These are phyloP conservation scores for Exocentrus adspersus DNA, from an alignment of 2,888 invertebrate genomes.

Conservation along the genomic window DNA sequence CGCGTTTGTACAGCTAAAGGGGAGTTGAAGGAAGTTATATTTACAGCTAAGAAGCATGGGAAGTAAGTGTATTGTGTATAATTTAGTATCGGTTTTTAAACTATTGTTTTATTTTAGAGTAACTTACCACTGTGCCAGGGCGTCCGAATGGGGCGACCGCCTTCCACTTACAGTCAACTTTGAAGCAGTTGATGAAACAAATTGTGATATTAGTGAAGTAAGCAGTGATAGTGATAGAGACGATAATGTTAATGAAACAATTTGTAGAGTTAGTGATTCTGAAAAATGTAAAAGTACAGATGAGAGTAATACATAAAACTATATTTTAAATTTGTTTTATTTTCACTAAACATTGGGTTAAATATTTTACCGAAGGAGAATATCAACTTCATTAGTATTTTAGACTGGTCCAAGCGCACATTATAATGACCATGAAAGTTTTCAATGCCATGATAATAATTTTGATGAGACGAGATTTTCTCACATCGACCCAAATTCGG, in stretches of 20 bases:
- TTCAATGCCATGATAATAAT: constrained; percentile 37
- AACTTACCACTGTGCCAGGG: constrained; percentile 78
- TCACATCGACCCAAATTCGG: constrained; percentile 38
- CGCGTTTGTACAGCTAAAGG: constrained; percentile 81
- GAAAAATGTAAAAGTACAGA: neutral
- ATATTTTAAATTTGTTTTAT: neutral
- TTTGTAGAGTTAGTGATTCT: neutral
- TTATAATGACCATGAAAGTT: constrained; percentile 35
- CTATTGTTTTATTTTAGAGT: constrained; percentile 64
- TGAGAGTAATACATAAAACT: neutral
- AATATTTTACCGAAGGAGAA: too few relatives aligned
- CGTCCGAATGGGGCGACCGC: constrained; percentile 82
- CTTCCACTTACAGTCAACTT: constrained; percentile 71
- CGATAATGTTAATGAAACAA: neutral
- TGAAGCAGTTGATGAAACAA: neutral
- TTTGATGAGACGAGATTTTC: constrained; percentile 42
- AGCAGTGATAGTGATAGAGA: neutral
- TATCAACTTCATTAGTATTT: constrained; percentile 20
- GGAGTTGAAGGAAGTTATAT: constrained; percentile 77
- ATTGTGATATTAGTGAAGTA: too few relatives aligned
- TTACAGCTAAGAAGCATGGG: constrained; percentile 80
- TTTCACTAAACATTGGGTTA: too few relatives aligned
- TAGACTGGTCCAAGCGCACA: constrained; percentile 9
- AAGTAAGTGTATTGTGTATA: constrained; percentile 69
- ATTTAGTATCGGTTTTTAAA: too few relatives aligned